Evolutionary conservation across 2,113 vertebrate species (phyloP).

Genomic region (Pristiophorus japonicus): DNA sequence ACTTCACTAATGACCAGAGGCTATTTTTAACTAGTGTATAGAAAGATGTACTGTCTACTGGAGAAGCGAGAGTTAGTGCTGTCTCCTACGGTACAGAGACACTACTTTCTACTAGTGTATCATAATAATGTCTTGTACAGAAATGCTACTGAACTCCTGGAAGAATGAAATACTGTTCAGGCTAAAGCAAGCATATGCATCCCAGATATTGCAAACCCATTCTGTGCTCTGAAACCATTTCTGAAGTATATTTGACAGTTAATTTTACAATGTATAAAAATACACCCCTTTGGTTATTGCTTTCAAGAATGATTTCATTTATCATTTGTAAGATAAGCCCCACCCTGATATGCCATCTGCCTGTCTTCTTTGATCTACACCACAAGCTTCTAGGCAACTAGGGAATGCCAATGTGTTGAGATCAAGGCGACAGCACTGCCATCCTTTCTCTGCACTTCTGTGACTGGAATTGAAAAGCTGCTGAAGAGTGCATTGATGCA

Average conservation of each 20-base stretch:
- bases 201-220: too few relatives aligned
- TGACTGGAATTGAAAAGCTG: conserved; percentile 22
- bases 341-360: conserved; percentile 26
- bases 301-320: conserved; percentile 33
- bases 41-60: neutral
- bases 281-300: neutral
- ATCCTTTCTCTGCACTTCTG: neutral
- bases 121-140: too few relatives aligned
- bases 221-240: too few relatives aligned
- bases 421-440: neutral
- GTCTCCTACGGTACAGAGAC: neutral
- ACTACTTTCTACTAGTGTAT: neutral
- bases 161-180: too few relatives aligned
- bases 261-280: conserved; percentile 4
- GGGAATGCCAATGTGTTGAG: neutral
- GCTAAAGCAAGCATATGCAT: too few relatives aligned
- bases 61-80: neutral
- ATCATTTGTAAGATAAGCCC: conserved; percentile 18
- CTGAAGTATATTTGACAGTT: neutral
- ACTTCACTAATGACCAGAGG: neutral
- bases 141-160: too few relatives aligned
- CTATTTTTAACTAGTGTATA: neutral
- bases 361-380: conserved; percentile 19
- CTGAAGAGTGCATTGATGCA: neutral
- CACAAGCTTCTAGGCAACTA: conserved; percentile 17